Evolutionary conservation across 2,888 invertebrate species (phyloP).

Genomic region (Gymnocheta viridis): DNA sequence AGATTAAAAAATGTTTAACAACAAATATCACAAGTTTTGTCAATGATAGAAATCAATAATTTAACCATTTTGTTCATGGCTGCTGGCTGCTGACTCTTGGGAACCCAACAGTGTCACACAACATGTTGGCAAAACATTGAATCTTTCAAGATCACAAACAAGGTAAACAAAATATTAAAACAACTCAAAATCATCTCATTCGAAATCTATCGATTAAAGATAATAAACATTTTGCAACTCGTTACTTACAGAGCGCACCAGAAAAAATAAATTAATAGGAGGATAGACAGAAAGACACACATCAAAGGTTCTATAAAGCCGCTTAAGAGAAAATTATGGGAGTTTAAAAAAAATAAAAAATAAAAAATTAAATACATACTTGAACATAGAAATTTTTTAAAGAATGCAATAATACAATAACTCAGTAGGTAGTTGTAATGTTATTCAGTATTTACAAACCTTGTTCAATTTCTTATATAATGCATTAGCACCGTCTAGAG

Average conservation of each 20-base stretch:
- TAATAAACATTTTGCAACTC: slow-evolving; percentile 67
- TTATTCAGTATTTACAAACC: slow-evolving; percentile 28
- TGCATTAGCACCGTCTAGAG: not conserved
- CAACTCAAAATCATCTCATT: slow-evolving; percentile 28
- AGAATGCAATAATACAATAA: slow-evolving; percentile 38
- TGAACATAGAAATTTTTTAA: not conserved
- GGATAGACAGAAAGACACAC: slow-evolving; percentile 8
- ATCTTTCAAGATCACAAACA: not conserved
- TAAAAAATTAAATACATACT: not conserved
- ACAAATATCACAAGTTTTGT: slow-evolving; percentile 59
- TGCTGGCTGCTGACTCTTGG: slow-evolving; percentile 11
- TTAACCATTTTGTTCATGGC: not conserved
- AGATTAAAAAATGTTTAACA: slow-evolving; percentile 51
- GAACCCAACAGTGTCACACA: slow-evolving; percentile 69
- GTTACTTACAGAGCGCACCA: slow-evolving; percentile 20
- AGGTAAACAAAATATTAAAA: slow-evolving; percentile 11
- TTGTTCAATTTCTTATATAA: slow-evolving; percentile 12
- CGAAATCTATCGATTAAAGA: slow-evolving; percentile 50
- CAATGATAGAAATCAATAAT: slow-evolving; percentile 62
- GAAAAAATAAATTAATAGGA: not conserved
- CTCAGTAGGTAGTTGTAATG: slow-evolving; percentile 60
- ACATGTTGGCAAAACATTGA: slow-evolving; percentile 66
- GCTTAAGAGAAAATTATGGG: slow-evolving; percentile 25
- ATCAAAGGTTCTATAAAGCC: slow-evolving; percentile 54
- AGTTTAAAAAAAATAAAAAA: slow-evolving; percentile 9